Base-by-base conservation (phyloP, 1,140 invertebrate genomes). In the Scaptomyza pallida region DNA sequence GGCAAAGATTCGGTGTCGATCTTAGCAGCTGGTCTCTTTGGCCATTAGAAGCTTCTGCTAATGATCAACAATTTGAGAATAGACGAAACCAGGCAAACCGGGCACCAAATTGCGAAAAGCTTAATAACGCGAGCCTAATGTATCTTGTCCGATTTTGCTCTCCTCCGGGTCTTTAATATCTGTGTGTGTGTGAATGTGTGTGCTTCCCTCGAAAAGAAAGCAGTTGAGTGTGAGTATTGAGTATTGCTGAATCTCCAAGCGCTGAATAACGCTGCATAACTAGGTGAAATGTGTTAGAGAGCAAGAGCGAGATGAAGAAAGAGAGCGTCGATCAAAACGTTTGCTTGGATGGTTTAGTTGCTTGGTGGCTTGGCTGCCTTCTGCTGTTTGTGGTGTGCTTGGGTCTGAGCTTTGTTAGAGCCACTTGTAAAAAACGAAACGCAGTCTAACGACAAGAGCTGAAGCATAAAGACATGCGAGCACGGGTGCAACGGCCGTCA, bases 401-500 rank as follows among this genome's bases (percentile, higher is more conserved):
- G 71, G 44, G 65, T n/a, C n/a, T n/a, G n/a, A 45, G 70, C 74
- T 74, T 61, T 44, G 64, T 60, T 59, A 50, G 48, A 63, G 75
- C 72, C 37, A 77, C 72, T 61, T 57, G 68, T 80, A 88, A 85
- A 74, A 81, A 61, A 72, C 55, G 59, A 48, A 57, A 30, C 54
- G 61, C 81, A 86, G 81, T 86, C 81, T 85, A 89, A 78, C 86
- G 77, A 86, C 79, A 67, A 90, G 76, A 86, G 78, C 72, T 89
- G 78, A 82, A 81, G 78, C 81, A 82, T 67, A 88, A 86, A 86
- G 81, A 78, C 81, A 86, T 86, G 81, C 79, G 86, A 91, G 55
- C 59, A 56, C 82, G 82, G 82, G 90, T 90, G 90, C 90, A 91
- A 80, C 89, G 77, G 75, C 89, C 90, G 76, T 54, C 70, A 77